Base-by-base conservation (phyloP, 2,113 vertebrate genomes). In the Apaloderma vittatum region DNA sequence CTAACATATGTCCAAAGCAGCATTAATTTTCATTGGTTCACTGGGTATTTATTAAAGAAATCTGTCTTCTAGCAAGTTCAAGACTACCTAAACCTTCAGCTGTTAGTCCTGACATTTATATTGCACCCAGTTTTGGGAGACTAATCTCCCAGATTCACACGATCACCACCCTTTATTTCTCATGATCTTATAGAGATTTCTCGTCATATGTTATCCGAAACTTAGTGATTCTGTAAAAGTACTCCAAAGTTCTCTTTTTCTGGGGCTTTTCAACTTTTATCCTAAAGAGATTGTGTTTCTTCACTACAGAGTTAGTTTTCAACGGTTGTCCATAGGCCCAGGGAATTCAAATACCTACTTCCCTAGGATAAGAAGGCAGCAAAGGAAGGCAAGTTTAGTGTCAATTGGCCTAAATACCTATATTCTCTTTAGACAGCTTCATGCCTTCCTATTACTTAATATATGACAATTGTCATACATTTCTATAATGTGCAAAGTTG, bases 31-130 rank as follows among this genome's bases (percentile, higher is more conserved):
- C 49, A 30, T 83, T 86, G 62, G 54, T 76, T 94, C 79, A 76
- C 54, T 83, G 49, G 15, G 8, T 85, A 58, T 85, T 96, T 86
- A 83, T 83, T 88, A 83, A 94, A 83, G 32, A 92, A 83, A 88
- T 86, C 45, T 65, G 20, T 91, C 36, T 86, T 93, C 76, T 7
- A 61, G 43, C 29, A 86, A 55, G 36, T 63, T 88, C 32, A 86
- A 79, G 58, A 51, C 34, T 63, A 67, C 67, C 45, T 68, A 95
- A 90, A 54, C 57, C 62, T 82, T 90, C 62, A 74, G n/a, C 34
- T 85, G 9, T 73, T 70, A 77, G n/a, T 1, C 43, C 32, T 67
- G 46, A 8, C 46, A 63, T 92, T 85, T 90, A n/a, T 92, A 81
- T 49, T 85, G 24, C 24, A 36, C 74, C 73, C 57, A 74, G 58